Evolutionary conservation across 2,888 invertebrate species (phyloP).

Genomic region (Luperina testacea): DNA sequence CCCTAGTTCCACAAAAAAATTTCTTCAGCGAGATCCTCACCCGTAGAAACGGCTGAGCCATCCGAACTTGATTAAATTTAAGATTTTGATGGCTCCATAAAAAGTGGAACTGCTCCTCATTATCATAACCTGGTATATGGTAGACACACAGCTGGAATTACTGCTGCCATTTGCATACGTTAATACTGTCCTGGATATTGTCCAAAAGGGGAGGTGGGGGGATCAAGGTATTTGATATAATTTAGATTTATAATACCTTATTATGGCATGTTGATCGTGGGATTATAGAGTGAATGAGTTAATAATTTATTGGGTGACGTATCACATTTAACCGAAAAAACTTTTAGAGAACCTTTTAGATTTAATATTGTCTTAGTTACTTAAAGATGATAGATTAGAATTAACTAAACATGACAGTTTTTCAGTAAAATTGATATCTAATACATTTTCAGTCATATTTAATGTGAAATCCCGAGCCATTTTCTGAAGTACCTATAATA

Average conservation of each 20-base stretch:
- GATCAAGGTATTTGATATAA: constrained; percentile 45
- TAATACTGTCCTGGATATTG: constrained; percentile 54
- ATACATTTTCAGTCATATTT: not conserved
- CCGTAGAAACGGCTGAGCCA: constrained; percentile 35
- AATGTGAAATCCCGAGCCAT: not conserved
- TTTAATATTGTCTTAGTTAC: not conserved
- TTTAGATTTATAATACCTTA: constrained; percentile 46
- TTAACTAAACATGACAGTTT: too few relatives aligned
- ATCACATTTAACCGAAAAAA: not conserved
- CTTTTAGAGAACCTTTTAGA: not conserved
- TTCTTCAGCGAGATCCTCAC: constrained; percentile 16
- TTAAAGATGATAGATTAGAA: not conserved
- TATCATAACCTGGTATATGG: constrained; percentile 56
- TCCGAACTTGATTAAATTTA: constrained; percentile 64
- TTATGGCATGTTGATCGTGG: constrained; percentile 12
- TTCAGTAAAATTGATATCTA: not conserved
- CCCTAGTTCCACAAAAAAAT: constrained; percentile 12
- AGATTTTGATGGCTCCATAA: constrained; percentile 61
- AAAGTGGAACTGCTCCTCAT: constrained; percentile 51
- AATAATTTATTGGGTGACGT: not conserved
- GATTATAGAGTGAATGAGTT: constrained; percentile 5
- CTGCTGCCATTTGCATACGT: constrained; percentile 59
- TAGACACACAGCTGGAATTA: constrained; percentile 52
- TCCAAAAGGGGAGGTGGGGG: constrained; percentile 43
- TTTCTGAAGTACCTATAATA: constrained; percentile 2